Conservation (phyloP, 1,140 invertebrate genomes). For the Agraylea sexmaculata region DNA sequence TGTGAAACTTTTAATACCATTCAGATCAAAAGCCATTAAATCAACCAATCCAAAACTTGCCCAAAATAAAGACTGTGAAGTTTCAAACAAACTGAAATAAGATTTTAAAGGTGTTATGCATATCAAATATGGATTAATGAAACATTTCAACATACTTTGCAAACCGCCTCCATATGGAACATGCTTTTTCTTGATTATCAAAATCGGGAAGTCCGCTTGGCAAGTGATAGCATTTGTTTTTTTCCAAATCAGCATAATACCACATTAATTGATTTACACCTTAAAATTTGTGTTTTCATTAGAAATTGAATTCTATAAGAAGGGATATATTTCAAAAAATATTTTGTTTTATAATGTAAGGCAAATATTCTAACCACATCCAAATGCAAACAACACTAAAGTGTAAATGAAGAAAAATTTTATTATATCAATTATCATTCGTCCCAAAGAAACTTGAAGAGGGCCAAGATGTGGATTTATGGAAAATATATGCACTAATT, state of each 20-base stretch:
- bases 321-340: neutral
- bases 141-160: slow-evolving; percentile 51
- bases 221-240: slow-evolving; percentile 67
- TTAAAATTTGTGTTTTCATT: no score
- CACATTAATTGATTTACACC: slow-evolving; percentile 85
- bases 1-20: slow-evolving; percentile 77
- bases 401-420: slow-evolving; percentile 92
- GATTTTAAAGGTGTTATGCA: neutral
- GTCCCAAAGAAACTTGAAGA: slow-evolving; percentile 69
- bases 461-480: slow-evolving; percentile 90
- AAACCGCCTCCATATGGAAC: slow-evolving; percentile 74
- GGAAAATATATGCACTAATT: slow-evolving; percentile 91
- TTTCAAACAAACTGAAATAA: slow-evolving; percentile 74
- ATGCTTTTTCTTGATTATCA: slow-evolving; percentile 67
- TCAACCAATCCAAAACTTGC: slow-evolving; percentile 87
- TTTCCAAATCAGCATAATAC: slow-evolving; percentile 89
- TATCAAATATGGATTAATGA: neutral
- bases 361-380: slow-evolving; percentile 52
- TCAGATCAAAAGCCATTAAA: slow-evolving; percentile 71
- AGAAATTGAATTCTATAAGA: no score
- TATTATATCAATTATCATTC: slow-evolving; percentile 88
- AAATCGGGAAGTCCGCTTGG: slow-evolving; percentile 59
- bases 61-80: slow-evolving; percentile 89
- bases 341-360: neutral
- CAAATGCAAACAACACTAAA: slow-evolving; percentile 79